A percentile compares a stretch with the other conserved stretches of the same genome.
These are phyloP conservation scores for Linurgus olivaceus DNA, from an alignment of 2,797 vertebrate genomes.

Conservation along the genomic window DNA sequence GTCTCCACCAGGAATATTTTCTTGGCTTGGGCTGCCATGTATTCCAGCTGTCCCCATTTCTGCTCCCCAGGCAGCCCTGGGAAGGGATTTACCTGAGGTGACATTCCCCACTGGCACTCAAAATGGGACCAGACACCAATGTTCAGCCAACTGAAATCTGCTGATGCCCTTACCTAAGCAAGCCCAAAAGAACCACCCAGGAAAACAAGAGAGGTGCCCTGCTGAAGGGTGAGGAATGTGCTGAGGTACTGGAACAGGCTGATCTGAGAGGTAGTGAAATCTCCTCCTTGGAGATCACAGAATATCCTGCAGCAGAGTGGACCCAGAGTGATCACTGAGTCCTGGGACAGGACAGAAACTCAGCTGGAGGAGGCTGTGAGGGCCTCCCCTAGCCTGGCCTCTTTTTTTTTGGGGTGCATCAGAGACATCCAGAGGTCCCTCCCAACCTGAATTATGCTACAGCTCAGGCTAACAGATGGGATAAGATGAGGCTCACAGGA, in stretches of 20 bases:
- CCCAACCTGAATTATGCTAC: not conserved
- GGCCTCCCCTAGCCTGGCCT: not conserved
- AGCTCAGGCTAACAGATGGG: not conserved
- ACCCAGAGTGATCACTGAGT: fast-evolving
- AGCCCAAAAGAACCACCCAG: not conserved
- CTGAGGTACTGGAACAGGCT: not conserved
- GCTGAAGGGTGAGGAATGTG: not conserved
- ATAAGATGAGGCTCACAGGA: not conserved
- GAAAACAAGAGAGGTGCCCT: not conserved
- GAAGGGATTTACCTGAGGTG: not conserved
- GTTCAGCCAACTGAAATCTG: not conserved
- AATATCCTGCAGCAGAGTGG: not conserved
- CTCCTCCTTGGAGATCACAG: not conserved
- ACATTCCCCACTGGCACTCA: not conserved
- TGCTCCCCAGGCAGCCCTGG: not conserved
- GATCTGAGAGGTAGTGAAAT: not conserved
- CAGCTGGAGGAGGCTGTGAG: not conserved
- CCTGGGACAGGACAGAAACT: not conserved
- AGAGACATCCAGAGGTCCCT: not conserved
- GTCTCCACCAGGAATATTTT: not conserved
- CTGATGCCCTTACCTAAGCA: not conserved
- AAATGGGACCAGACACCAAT: not conserved
- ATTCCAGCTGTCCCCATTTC: not conserved
- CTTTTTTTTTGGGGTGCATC: not conserved
- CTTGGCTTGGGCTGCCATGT: not conserved